Conservation (phyloP, 2,888 invertebrate genomes). For the Augochlorella aurata region DNA sequence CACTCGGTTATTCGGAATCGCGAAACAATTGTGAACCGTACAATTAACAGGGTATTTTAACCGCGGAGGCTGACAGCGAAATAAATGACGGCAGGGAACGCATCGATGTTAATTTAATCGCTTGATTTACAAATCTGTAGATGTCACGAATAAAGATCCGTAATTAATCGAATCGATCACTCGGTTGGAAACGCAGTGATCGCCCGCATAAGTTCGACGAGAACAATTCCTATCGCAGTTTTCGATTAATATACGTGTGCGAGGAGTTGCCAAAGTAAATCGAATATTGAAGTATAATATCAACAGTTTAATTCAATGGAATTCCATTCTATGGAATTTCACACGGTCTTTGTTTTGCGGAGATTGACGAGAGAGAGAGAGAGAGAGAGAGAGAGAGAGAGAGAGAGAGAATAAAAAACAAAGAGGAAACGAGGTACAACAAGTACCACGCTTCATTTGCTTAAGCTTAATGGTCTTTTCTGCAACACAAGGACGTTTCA, state of each 20-base stretch:
- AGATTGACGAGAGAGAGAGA: too few relatives aligned
- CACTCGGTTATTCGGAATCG: too few relatives aligned
- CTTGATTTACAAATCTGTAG: neutral
- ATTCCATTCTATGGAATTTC: too few relatives aligned
- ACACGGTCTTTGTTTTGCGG: too few relatives aligned
- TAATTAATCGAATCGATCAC: neutral
- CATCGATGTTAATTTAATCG: neutral
- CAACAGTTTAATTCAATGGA: too few relatives aligned
- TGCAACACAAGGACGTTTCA: conserved; percentile 36
- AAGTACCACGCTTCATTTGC: conserved; percentile 49
- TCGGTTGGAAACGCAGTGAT: neutral
- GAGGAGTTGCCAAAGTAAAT: neutral
- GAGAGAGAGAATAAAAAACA: neutral
- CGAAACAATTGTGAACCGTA: too few relatives aligned
- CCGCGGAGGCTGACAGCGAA: neutral
- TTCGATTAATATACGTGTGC: neutral
- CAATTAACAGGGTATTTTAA: neutral
- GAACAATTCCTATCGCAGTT: neutral
- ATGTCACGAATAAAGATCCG: neutral
- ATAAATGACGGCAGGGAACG: neutral
- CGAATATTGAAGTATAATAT: too few relatives aligned
- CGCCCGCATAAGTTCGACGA: neutral
- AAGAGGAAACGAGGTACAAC: conserved; percentile 30
- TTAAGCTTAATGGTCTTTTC: conserved; percentile 47
- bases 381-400: neutral